Conservation (phyloP, 2,888 invertebrate species). For the Dastarcus helophoroides region DNA sequence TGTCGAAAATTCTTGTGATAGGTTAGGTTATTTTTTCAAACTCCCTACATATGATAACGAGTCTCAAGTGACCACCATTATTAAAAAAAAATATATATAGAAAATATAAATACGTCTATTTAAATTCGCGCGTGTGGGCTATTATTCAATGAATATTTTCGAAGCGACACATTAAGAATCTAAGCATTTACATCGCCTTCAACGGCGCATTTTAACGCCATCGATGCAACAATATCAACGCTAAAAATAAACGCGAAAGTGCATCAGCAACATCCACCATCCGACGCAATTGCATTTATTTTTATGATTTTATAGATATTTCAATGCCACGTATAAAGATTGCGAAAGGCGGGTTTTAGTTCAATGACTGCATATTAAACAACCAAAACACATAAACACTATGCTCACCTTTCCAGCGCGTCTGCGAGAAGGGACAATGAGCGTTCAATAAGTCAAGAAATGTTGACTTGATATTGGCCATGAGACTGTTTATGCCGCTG, state of each 20-base stretch:
- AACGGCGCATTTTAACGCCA: too few species aligned
- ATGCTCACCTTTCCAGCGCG: conserved; percentile 15
- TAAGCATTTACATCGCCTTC: too few species aligned
- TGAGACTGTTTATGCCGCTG: conserved; percentile 25
- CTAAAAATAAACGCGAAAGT: conserved; percentile 5
- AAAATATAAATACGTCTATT: too few species aligned
- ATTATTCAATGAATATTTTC: too few species aligned
- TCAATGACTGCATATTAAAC: conserved; percentile 32
- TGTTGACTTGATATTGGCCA: conserved; percentile 27
- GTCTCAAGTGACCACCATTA: too few species aligned
- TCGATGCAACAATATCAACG: too few species aligned
- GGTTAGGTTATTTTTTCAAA: too few species aligned
- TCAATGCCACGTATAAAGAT: conserved; percentile 32
- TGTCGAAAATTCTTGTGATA: too few species aligned
- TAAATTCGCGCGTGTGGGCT: too few species aligned
- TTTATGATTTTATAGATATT: conserved; percentile 31
- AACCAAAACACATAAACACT: conserved; percentile 26
- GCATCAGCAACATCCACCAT: conserved; percentile 10
- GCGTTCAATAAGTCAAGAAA: conserved; percentile 27
- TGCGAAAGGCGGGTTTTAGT: conserved; percentile 29
- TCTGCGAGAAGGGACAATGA: conserved; percentile 7
- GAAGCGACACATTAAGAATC: too few species aligned
- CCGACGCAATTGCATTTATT: conserved; percentile 27
- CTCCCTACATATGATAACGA: too few species aligned
- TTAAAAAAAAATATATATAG: too few species aligned